phyloP scores from a whole-genome alignment of 2,797 vertebrate species.

The Diplodus sargus region DNA sequence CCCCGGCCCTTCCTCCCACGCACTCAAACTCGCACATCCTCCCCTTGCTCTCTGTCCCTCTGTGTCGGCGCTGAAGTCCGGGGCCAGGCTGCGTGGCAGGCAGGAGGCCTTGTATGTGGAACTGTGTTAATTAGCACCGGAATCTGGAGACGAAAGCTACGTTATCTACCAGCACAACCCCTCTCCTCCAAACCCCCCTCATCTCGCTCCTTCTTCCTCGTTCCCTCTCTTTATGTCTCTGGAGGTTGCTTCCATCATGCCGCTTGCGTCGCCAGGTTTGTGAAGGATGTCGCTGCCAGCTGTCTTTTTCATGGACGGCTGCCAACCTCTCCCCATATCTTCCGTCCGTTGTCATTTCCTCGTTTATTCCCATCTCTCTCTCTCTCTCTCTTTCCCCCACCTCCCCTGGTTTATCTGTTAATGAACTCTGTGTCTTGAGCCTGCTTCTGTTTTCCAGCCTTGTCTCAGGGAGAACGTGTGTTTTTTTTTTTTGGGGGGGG shows the following conservation, averaged over 20 bases:
- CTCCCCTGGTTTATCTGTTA: slow-evolving; percentile 69
- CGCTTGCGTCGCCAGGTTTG: slow-evolving; percentile 80
- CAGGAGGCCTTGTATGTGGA: slow-evolving; percentile 74
- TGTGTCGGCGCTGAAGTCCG: slow-evolving; percentile 64
- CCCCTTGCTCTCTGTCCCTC: slow-evolving; percentile 39
- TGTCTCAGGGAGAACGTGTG: slow-evolving; percentile 30
- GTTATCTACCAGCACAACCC: slow-evolving; percentile 72
- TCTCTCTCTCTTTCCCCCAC: slow-evolving; percentile 37
- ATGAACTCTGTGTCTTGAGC: slow-evolving; percentile 71
- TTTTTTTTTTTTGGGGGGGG: slow-evolving; percentile 6
- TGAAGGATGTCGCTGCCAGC: slow-evolving; percentile 87
- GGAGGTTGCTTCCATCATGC: slow-evolving; percentile 77
- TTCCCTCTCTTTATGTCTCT: slow-evolving; percentile 65
- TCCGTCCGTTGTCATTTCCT: slow-evolving; percentile 77
- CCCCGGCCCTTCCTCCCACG: slow-evolving; percentile 31
- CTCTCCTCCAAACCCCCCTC: slow-evolving; percentile 33
- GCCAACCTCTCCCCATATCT: slow-evolving; percentile 79
- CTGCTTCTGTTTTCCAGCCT: slow-evolving; percentile 56
- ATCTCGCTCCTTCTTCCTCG: slow-evolving; percentile 47
- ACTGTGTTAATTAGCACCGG: slow-evolving; percentile 85
- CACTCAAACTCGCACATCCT: slow-evolving; percentile 9
- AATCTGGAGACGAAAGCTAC: slow-evolving; percentile 78
- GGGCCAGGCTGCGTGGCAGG: slow-evolving; percentile 67
- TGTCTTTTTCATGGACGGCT: slow-evolving; percentile 84
- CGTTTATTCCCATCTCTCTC: slow-evolving; percentile 78